Evolutionary conservation across 2,113 vertebrate species (phyloP), one percentile per base, ranked within the genome.

Genomic region (Thamnophis sirtalis): DNA sequence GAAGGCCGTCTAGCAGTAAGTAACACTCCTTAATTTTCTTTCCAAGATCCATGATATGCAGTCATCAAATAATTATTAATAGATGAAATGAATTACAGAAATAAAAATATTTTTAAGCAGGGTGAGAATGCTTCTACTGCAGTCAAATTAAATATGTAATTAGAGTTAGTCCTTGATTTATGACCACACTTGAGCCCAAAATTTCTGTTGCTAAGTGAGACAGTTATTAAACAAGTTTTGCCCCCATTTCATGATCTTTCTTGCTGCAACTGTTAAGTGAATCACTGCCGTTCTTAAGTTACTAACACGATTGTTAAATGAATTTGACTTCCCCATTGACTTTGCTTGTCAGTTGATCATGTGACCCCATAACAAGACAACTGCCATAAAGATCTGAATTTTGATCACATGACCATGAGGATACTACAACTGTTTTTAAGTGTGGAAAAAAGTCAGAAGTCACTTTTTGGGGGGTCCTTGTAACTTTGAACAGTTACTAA

Each of bases 1-100:
- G 98, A 92, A 98, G 98, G 96, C 96, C 98, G 85, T 97, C 98
- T 9, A 98, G 98, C 96, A 98, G 99, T 99, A 96, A 99, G 99
- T 97, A 5, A 17, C 88, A 0, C 0, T 0, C 33, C 28, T 48
- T 50, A 38, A 54, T 43, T 89, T 92, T 54, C 26, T 38, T 49
- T n/a, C 49, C 11, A 28, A 87, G 21, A 38, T 21, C 33, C 17
- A 43, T 54, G 55, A 50, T 48, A 22, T 24, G 50, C 19, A 38
- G 55, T 56, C 33, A 55, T 85, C 55, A 54, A 53, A 24, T 43
- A 55, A 19, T 2, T 84, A 13, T 28, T 63, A 89, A 89, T n/a
- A 56, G 33, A 55, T 86, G 73, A 26, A 86, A 48, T 73, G 8
- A 55, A 86, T 89, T 89, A 89, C 63, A 68, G 63, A 68, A 68